Percentiles rank a stretch among this genome's conserved stretches.
Conservation (phyloP, 1,140 invertebrate genomes). For the Hyles vespertilio region DNA sequence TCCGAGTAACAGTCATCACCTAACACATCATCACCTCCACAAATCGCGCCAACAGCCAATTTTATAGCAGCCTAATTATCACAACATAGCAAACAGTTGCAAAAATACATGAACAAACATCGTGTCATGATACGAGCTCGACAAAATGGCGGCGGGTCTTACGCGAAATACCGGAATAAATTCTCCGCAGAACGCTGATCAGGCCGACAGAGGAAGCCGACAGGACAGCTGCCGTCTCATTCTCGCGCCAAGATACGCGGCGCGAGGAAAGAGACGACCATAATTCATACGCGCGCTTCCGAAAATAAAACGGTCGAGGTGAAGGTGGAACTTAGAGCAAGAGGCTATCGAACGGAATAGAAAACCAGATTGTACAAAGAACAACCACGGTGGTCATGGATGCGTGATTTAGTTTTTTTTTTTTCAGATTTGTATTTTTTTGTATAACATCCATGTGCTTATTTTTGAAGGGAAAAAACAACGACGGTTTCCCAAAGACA, state of each 20-base stretch:
- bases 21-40: background rate
- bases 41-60: background rate
- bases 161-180: conserved; percentile 51
- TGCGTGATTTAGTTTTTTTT: too few relatives aligned
- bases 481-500: too few relatives aligned
- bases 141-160: conserved; percentile 34
- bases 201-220: conserved; percentile 24
- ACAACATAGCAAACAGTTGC: background rate
- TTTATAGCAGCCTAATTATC: background rate
- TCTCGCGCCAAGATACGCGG: conserved; percentile 8
- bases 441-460: too few relatives aligned
- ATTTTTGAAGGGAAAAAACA: too few relatives aligned
- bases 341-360: conserved; percentile 34
- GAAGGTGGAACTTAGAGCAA: conserved; percentile 38
- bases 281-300: conserved; percentile 14
- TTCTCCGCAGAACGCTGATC: conserved; percentile 44
- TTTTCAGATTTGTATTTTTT: too few relatives aligned
- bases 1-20: too few relatives aligned
- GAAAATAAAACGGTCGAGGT: conserved; percentile 39
- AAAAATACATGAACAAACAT: background rate
- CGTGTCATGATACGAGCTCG: conserved; percentile 1
- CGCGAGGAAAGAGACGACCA: conserved; percentile 26
- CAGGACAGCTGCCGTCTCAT: conserved; percentile 26
- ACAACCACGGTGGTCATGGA: too few relatives aligned
- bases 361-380: background rate